phyloP scores from a whole-genome alignment of 37 sponge, comb jelly and placozoan genomes.

The Chondrilla cf. caribensis region DNA sequence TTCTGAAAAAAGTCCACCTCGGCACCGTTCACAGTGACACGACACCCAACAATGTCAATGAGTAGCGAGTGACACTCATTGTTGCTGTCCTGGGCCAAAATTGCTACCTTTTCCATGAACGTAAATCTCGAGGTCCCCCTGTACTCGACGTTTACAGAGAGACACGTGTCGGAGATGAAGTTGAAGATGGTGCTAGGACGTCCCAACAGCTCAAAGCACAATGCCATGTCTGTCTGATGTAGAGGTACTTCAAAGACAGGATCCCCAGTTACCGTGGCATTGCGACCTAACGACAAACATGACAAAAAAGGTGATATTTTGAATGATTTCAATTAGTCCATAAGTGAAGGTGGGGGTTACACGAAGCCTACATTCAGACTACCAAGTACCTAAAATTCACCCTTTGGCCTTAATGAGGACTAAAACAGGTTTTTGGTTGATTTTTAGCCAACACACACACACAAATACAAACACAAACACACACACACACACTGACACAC shows the following conservation, averaged over 20 bases:
- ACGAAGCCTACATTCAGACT: too few relatives aligned
- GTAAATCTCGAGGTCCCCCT: neutral
- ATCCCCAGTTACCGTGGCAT: constrained; percentile 10
- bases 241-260: neutral
- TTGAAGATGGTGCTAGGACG: neutral
- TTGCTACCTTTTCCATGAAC: neutral
- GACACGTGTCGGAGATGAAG: constrained; percentile 9
- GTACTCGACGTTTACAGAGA: neutral
- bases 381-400: too few relatives aligned
- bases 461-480: too few relatives aligned
- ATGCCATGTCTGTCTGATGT: neutral
- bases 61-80: neutral
- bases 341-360: too few relatives aligned
- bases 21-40: neutral
- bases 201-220: constrained; percentile 11
- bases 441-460: too few relatives aligned
- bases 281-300: too few relatives aligned
- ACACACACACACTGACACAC: too few relatives aligned
- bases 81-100: neutral
- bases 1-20: neutral
- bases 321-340: too few relatives aligned
- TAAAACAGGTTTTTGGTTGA: too few relatives aligned
- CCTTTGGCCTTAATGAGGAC: too few relatives aligned
- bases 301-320: neutral
- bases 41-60: constrained; percentile 5